Base-by-base conservation (phyloP, 2,888 invertebrate species). In the Cataglyphis albicans region DNA sequence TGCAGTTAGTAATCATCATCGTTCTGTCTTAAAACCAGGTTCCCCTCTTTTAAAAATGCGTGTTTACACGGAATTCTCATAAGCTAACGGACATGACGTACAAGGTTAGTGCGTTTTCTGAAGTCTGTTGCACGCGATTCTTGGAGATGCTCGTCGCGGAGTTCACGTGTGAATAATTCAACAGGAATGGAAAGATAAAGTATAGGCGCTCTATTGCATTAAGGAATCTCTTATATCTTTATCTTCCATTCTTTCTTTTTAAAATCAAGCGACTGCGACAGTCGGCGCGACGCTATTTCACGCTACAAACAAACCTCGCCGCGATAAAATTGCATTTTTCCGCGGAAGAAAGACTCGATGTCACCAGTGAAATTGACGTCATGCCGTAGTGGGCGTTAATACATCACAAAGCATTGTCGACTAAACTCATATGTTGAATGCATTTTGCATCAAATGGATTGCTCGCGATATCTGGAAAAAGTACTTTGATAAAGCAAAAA, bases 121-220 rank as follows among this genome's bases (percentile, higher is more conserved):
- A 80, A 80, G 72, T 80, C 78, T 80, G 59, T 70, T 59, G 72
- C 70, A 32, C 59, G 59, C 59, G 78, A 80, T 80, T 80, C 78
- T 80, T 72, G 72, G 59, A 35, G 72, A 80, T 80, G 59, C 59
- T 70, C 72, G 78, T 80, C 78, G 78, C 44, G 59, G 48, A 80
- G 59, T 80, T 80, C 78, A 80, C 78, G 78, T 59, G 78, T 80
- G 78, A 80, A 80, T 80, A 80, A 80, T 80, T 80, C 78, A 80
- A 72, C 78, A 72, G 72, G 78, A 80, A 80, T 80, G 78, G 72
- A 61, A 48, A 80, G 78, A 80, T 80, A 80, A 72, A 80, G 59
- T 80, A 80, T 80, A 72, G 70, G 44, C 72, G 72, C 78, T 80
- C 70, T 80, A 80, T 80, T 80, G 72, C 78, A 80, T 80, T 72